Evolutionary conservation across 2,113 vertebrate genomes (phyloP), one percentile per base, ranked within the genome.

Genomic region (Dipodomys stephensi): DNA sequence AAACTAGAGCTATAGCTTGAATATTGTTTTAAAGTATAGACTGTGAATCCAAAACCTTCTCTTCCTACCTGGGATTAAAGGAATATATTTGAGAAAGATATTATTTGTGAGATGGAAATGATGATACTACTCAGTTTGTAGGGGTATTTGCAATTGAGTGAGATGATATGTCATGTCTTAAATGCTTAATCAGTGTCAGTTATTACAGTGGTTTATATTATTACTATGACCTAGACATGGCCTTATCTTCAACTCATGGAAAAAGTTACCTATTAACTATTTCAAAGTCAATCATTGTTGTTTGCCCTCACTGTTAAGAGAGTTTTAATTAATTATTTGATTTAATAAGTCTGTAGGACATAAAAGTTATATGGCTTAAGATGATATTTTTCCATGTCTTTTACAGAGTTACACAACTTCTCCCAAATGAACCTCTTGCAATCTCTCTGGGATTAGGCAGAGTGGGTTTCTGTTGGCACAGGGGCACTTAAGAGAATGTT

Each of bases 391-490:
- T 23, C 27, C 49, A 4, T 65, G 60, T 82, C n/a, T 68, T 74
- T 90, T 49, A 74, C 7, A 27, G 12, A 77, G 64, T 80, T 84
- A 78, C 8, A 44, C 88, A 35, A 49, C 60, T 30, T 95, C 83
- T 83, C 60, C 49, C 46, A 64, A 35, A 25, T 32, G 12, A 44
- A 67, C 6, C 0, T 88, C 67, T 11, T 79, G 6, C 27, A 86
- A 7, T 3, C 10, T 83, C 32, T 93, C 80, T 67, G 18, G 25
- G 60, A 20, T 74, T 13, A 90, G 62, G 13, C 46, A 32, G 32
- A 67, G 62, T 32, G 76, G 22, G 30, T 85, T 93, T 95, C 79
- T 62, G 10, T 78, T 79, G 93, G 64, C 16, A 71, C 4, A 72
- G 7, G 68, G 83, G 7, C 30, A 86, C 62, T 90, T 92, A 65